Percentiles rank a stretch among this genome's conserved stretches.
Evolutionary conservation across 2,888 invertebrate genomes (phyloP).

Genomic region (Creontiades dilutus): DNA sequence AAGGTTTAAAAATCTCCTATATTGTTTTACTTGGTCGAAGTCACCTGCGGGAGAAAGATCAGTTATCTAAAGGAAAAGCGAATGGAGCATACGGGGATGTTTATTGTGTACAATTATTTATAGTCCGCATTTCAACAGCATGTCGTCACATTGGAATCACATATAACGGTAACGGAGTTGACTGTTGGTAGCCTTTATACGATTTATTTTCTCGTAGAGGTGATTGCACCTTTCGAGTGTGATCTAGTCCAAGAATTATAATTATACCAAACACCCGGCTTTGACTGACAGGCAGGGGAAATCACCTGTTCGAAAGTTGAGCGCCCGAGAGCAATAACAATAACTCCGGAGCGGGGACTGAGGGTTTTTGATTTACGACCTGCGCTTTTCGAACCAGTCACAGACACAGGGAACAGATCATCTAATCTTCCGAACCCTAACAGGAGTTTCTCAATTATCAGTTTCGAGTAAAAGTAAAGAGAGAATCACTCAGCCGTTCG

Average conservation of each 20-base stretch:
- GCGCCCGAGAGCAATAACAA: conserved; percentile 20
- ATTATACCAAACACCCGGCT: conserved; percentile 28
- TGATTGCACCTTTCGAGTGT: background rate
- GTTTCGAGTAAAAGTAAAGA: conserved; percentile 39
- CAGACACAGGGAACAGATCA: conserved; percentile 16
- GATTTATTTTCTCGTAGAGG: background rate
- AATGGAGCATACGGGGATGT: no score
- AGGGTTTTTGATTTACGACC: conserved; percentile 13
- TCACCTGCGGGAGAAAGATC: no score
- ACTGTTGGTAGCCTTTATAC: background rate
- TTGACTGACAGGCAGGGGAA: conserved; percentile 16
- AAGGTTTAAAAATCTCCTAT: no score
- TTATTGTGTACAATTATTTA: no score
- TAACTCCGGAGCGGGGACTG: conserved; percentile 5
- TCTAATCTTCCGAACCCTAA: conserved; percentile 27
- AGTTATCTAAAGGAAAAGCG: no score
- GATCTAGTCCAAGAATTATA: background rate
- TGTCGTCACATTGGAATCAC: background rate
- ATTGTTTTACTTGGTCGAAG: no score
- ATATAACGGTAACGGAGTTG: background rate
- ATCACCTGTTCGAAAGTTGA: conserved; percentile 42
- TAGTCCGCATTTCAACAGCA: no score
- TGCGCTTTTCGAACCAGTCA: conserved; percentile 34
- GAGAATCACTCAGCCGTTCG: conserved; percentile 10
- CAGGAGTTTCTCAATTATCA: conserved; percentile 26